Evolutionary conservation across 2,113 vertebrate genomes (phyloP).

Genomic region (Nymphicus hollandicus): DNA sequence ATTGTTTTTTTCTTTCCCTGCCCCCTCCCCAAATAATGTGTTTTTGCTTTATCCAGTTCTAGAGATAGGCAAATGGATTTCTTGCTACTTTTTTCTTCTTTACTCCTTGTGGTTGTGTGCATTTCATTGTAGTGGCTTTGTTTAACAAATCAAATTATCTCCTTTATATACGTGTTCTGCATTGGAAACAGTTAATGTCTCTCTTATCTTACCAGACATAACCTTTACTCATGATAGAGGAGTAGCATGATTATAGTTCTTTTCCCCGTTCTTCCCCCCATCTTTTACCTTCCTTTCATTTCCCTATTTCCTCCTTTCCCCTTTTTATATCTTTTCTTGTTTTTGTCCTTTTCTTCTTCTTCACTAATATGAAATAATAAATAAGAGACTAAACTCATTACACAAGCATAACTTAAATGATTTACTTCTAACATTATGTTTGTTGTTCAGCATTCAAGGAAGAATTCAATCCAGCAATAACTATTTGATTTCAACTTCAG

Average conservation of each 20-base stretch:
- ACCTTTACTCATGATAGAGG: background rate
- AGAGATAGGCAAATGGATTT: background rate
- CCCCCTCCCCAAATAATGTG: background rate
- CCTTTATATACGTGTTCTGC: background rate
- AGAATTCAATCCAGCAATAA: background rate
- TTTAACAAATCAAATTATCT: background rate
- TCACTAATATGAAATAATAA: background rate
- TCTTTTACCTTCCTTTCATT: background rate
- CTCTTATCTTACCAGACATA: background rate
- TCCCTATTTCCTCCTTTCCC: rapidly evolving
- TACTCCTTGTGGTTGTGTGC: rapidly evolving
- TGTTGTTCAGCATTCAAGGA: background rate
- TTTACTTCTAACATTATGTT: background rate
- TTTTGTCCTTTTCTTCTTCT: background rate
- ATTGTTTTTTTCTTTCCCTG: background rate
- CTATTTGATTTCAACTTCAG: background rate
- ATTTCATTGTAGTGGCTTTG: background rate
- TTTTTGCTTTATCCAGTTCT: background rate
- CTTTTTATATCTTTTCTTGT: background rate
- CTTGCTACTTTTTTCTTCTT: background rate
- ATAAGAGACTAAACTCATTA: background rate
- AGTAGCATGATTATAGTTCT: background rate
- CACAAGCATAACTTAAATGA: background rate
- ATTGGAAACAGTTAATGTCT: background rate
- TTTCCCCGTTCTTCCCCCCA: background rate